Evolutionary conservation across 2,797 vertebrate species (phyloP).

Genomic region (Galago senegalensis): DNA sequence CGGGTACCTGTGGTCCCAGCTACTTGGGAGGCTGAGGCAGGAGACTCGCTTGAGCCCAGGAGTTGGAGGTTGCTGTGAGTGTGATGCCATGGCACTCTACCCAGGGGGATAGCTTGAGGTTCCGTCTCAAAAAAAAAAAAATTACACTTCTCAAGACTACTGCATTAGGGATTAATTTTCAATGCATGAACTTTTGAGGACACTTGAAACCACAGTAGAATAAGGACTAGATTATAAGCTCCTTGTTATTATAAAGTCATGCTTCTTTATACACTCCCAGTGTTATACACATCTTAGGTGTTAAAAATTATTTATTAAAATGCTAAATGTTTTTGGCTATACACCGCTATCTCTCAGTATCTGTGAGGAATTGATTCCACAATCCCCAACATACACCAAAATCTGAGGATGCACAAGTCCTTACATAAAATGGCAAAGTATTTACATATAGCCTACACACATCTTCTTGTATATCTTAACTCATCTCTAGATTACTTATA

Average conservation of each 20-base stretch:
- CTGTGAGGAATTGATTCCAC: neutral
- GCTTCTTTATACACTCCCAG: constrained; percentile 10
- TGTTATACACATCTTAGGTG: neutral
- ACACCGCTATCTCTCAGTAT: neutral
- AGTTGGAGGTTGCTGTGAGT: too few species aligned
- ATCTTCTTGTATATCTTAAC: neutral
- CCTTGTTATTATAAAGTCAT: neutral
- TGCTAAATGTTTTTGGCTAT: neutral
- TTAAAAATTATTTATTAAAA: constrained; percentile 43
- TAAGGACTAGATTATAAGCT: constrained; percentile 2
- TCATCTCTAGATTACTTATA: neutral
- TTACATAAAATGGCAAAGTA: neutral
- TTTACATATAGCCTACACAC: neutral
- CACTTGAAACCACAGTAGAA: neutral
- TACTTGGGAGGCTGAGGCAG: too few species aligned
- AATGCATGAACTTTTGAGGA: neutral
- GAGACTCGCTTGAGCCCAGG: too few species aligned
- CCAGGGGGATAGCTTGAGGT: too few species aligned
- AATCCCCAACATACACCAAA: neutral
- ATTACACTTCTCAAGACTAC: neutral
- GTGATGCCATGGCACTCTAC: too few species aligned
- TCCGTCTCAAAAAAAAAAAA: neutral
- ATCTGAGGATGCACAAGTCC: neutral
- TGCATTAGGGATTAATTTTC: neutral
- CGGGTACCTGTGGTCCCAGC: too few species aligned